Evolutionary conservation across 1,140 invertebrate genomes (phyloP).

Genomic region (Calliphora vicina): DNA sequence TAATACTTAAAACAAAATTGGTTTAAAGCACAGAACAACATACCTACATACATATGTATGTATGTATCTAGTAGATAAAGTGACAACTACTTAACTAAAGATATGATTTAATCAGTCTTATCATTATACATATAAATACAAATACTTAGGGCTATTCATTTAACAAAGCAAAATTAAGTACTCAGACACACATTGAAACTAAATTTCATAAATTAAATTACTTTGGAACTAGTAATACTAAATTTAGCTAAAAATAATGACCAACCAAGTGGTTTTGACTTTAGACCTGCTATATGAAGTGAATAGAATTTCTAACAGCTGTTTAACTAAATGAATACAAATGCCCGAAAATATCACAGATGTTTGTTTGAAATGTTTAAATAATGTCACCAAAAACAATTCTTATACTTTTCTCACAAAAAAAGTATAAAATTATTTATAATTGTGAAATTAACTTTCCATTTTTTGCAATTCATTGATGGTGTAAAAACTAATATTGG

Average conservation of each 20-base stretch:
- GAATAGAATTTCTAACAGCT: neutral
- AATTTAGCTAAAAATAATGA: too few relatives aligned
- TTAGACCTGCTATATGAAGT: too few relatives aligned
- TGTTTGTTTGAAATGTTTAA: neutral
- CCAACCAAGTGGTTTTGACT: neutral
- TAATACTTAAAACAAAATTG: neutral
- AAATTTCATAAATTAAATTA: too few relatives aligned
- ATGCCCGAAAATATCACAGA: slow-evolving; percentile 4
- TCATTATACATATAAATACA: neutral
- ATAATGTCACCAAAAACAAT: neutral
- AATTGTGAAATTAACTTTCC: slow-evolving; percentile 17
- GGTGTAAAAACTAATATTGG: slow-evolving; percentile 49
- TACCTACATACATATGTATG: too few relatives aligned
- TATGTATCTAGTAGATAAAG: neutral
- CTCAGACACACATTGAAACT: too few relatives aligned
- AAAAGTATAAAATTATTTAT: too few relatives aligned
- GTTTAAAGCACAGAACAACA: neutral
- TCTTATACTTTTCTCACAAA: neutral
- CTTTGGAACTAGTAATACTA: neutral
- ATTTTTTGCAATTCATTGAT: slow-evolving; percentile 55
- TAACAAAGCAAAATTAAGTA: neutral
- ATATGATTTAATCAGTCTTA: slow-evolving; percentile 14
- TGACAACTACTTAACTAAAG: neutral
- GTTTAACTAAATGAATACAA: neutral
- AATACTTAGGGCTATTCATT: neutral